Conservation (phyloP, 1,140 invertebrate genomes). For the Aethina tumida region DNA sequence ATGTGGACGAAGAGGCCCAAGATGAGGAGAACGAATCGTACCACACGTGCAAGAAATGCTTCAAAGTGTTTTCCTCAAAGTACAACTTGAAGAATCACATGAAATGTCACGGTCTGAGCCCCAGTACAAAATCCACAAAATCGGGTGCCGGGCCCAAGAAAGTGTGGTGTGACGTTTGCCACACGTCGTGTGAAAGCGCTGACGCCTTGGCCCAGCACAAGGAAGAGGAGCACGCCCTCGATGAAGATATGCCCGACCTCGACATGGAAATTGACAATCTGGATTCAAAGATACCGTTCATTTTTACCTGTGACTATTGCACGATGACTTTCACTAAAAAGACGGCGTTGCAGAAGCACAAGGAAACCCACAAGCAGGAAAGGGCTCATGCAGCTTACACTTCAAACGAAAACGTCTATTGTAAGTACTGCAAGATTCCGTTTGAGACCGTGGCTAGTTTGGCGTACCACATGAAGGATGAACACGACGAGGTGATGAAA, state of each 20-base stretch:
- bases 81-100: slow-evolving; percentile 29
- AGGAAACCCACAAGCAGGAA: slow-evolving; percentile 23
- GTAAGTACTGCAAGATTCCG: slow-evolving; percentile 28
- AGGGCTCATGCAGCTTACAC: slow-evolving; percentile 6
- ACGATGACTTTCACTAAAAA: slow-evolving; percentile 22
- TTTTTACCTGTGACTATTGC: slow-evolving; percentile 29
- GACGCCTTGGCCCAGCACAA: slow-evolving; percentile 26
- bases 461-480: slow-evolving; percentile 21
- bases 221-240: slow-evolving; percentile 14
- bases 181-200: slow-evolving; percentile 20
- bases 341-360: slow-evolving; percentile 22
- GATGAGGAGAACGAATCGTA: slow-evolving; percentile 26
- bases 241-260: slow-evolving; percentile 13
- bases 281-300: slow-evolving; percentile 7
- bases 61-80: slow-evolving; percentile 30
- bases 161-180: slow-evolving; percentile 26
- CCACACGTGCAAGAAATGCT: slow-evolving; percentile 30
- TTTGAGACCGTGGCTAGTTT: slow-evolving; percentile 17
- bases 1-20: slow-evolving; percentile 4
- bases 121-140: slow-evolving; percentile 14
- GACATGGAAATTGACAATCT: slow-evolving; percentile 8
- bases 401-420: slow-evolving; percentile 14
- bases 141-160: slow-evolving; percentile 18
- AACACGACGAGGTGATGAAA: slow-evolving; percentile 20
- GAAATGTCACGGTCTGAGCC: slow-evolving; percentile 26